Conservation (phyloP, 2,797 vertebrate genomes). For the Helarctos malayanus region DNA sequence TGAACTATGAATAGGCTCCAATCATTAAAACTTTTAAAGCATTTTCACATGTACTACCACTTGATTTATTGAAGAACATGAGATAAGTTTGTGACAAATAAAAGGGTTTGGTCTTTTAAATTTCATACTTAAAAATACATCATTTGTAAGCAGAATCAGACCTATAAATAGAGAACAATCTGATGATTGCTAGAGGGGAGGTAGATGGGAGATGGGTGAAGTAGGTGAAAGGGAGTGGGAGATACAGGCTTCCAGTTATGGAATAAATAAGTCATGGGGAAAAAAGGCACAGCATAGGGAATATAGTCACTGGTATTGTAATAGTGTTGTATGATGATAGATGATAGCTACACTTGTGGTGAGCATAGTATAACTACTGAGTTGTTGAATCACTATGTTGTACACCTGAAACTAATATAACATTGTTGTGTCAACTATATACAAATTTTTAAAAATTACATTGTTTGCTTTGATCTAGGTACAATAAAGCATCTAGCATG, state of each 20-base stretch:
- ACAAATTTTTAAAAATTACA: not conserved
- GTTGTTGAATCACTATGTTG: not conserved
- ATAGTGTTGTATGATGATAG: not conserved
- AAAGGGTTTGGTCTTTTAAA: slow-evolving; percentile 24
- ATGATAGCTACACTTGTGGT: not conserved
- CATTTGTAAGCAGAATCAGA: not conserved
- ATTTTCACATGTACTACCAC: not conserved
- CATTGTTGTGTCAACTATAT: not conserved
- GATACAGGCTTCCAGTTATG: not conserved
- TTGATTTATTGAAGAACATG: slow-evolving; percentile 59
- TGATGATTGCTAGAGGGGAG: not conserved
- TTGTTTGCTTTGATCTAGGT: slow-evolving; percentile 54
- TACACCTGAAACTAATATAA: not conserved
- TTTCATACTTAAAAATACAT: slow-evolving; percentile 50
- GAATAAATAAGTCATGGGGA: not conserved
- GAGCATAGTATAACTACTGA: not conserved
- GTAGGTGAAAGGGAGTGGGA: not conserved
- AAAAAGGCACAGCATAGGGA: not conserved
- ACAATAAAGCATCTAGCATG: slow-evolving; percentile 4
- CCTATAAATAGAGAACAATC: not conserved
- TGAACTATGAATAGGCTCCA: slow-evolving; percentile 46
- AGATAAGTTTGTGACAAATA: slow-evolving; percentile 33
- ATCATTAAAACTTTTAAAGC: slow-evolving; percentile 45
- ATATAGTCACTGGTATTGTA: not conserved
- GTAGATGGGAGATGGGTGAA: not conserved